Base-by-base conservation (phyloP, 2,797 vertebrate species). In the Pyrocephalus nanus region DNA sequence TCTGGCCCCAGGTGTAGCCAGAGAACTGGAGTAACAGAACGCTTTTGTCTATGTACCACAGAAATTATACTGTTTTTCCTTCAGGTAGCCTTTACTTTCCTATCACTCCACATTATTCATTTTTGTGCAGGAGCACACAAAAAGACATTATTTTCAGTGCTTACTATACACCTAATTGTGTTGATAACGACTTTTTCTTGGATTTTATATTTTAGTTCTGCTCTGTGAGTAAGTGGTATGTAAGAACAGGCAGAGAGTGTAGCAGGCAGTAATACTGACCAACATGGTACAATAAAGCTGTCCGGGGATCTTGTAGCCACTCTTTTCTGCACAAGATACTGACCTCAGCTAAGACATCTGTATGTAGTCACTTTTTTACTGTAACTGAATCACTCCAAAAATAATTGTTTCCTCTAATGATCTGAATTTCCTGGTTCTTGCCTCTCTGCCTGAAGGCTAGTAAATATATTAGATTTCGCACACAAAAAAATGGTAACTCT, bases 341-440 rank as follows among this genome's bases (percentile, higher is more conserved):
- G 61, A 70, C 45, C 18, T 76, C 40, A 70, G 40, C 40, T 93
- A 88, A 90, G 83, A 88, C 15, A 74, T 50, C 53, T 43, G 51
- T 61, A 47, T 86, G 62, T 60, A 60, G 29, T 80, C 45, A 53
- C 42, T 74, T 83, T 73, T 82, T 86, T 71, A 60, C 43, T 94
- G 88, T 80, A 80, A 50, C 64, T 38, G 38, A 72, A 82, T 65
- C 30, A 43, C 64, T 90, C 12, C 34, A 79, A 66, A 89, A 50
- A 53, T 27, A 3, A 45, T 61, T 82, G 7, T 47, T 40, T 70
- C 75, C 29, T 60, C 12, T 74, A 67, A 29, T 48, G 34, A 70
- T 67, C 22, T 90, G 8, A 36, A 43, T 74, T 76, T 60, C n/a
- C 21, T 74, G 19, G 23, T 50, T 92, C 25, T 75, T 69, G 18